Conservation (phyloP, 2,797 vertebrate genomes). For the Macropodus opercularis region DNA sequence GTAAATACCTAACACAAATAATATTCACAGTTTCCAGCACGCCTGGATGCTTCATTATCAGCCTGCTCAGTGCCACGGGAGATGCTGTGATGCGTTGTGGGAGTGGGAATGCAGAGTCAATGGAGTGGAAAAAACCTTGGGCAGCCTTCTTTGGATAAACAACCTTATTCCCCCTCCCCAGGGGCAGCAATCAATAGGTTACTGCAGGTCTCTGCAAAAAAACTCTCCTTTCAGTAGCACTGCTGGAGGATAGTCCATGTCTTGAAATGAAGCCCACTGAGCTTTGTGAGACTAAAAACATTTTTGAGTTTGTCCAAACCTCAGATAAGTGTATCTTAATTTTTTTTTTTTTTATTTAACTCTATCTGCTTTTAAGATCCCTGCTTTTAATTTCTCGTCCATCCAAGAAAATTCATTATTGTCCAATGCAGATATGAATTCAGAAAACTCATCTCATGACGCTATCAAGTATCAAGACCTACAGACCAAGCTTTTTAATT, state of each 20-base stretch:
- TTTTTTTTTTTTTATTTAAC: not conserved
- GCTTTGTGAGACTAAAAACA: slow-evolving; percentile 9
- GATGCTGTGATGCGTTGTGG: slow-evolving; percentile 53
- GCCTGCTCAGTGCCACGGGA: slow-evolving; percentile 41
- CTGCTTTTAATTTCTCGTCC: too few relatives aligned
- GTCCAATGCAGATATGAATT: too few relatives aligned
- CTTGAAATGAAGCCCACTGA: slow-evolving; percentile 23
- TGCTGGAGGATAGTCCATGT: slow-evolving; percentile 18
- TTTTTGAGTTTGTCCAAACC: slow-evolving; percentile 15
- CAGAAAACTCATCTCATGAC: too few relatives aligned
- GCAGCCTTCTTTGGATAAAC: slow-evolving; percentile 57
- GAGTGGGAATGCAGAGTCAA: slow-evolving; percentile 59
- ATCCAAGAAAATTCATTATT: too few relatives aligned
- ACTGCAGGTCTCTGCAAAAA: slow-evolving; percentile 67
- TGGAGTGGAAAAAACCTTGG: slow-evolving; percentile 64
- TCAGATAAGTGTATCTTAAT: slow-evolving; percentile 23
- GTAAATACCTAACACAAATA: slow-evolving; percentile 77
- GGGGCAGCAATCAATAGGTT: slow-evolving; percentile 73
- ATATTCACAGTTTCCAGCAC: slow-evolving; percentile 61
- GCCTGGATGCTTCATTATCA: slow-evolving; percentile 62
- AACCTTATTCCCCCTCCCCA: slow-evolving; percentile 60
- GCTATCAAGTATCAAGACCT: too few relatives aligned
- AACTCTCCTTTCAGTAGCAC: slow-evolving; percentile 22
- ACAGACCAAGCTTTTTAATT: too few relatives aligned
- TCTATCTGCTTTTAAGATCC: too few relatives aligned